phyloP scores from a whole-genome alignment of 2,888 invertebrate species.

The Lycaena phlaeas region DNA sequence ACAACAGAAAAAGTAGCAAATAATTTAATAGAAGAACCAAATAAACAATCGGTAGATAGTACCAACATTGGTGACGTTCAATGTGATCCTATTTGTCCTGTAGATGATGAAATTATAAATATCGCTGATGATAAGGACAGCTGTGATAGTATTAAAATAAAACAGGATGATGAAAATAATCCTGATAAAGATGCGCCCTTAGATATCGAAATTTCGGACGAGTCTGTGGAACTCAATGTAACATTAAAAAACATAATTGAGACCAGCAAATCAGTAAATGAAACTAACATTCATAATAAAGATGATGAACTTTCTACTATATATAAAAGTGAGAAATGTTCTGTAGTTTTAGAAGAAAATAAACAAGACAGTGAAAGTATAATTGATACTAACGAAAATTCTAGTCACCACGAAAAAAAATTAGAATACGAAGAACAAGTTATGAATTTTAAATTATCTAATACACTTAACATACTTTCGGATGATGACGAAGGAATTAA shows the following conservation, averaged over 20 bases:
- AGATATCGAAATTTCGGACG: slow-evolving; percentile 1
- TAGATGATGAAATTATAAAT: slow-evolving; percentile 14
- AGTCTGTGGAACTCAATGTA: not conserved
- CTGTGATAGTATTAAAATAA: not conserved
- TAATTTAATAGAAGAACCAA: not conserved
- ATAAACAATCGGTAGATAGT: not conserved
- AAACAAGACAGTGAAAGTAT: not conserved
- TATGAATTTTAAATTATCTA: slow-evolving; percentile 39
- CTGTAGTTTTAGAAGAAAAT: not conserved
- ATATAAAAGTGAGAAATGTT: not conserved
- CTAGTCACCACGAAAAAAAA: not conserved
- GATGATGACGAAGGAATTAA: slow-evolving; percentile 48
- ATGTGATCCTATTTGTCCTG: not conserved
- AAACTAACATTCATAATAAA: not conserved
- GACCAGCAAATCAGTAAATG: too few species aligned
- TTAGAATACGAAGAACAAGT: slow-evolving; percentile 18
- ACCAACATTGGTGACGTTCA: slow-evolving; percentile 4
- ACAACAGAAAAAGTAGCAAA: not conserved
- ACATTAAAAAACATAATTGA: not conserved
- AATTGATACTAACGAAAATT: not conserved
- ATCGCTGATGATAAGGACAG: slow-evolving; percentile 16
- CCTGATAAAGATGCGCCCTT: not conserved
- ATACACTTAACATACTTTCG: slow-evolving; percentile 52
- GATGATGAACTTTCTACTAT: not conserved
- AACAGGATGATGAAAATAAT: slow-evolving; percentile 4